Base-by-base conservation (phyloP, 2,797 vertebrate genomes). In the Dryobates pubescens region DNA sequence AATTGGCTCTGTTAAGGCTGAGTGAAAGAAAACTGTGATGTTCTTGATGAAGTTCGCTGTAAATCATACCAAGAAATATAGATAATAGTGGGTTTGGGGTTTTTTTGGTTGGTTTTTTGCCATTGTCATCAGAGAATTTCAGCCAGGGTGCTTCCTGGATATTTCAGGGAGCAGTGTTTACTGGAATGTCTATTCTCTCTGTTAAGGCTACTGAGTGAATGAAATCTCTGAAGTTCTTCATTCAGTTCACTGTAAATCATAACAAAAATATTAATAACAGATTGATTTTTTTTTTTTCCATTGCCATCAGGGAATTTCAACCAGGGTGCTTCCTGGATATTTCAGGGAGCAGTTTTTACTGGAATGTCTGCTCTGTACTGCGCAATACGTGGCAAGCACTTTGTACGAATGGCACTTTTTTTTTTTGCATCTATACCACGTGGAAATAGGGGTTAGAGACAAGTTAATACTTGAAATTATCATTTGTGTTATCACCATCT, bases 401-500 rank as follows among this genome's bases (percentile, higher is more conserved):
- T 85, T 4, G 2, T 51, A 17, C 41, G 32, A 86, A 67, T 43
- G 22, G 77, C 19, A 12, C 26, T 94, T 90, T 71, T 73, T 70
- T 70, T n/a, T n/a, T 91, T 71, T 74, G 64, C 67, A 68, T 64
- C 54, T 86, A 36, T 29, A 84, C 27, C n/a, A 29, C 26, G 64
- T 89, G 71, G 69, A 94, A 92, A 38, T 58, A 89, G 57, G 11
- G 17, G 51, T 82, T 81, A 70, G 51, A 82, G n/a, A 67, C 64
- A 59, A 93, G 71, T 85, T 77, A 86, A 80, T 78, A 81, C 65
- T 94, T 85, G 68, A 75, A 87, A 56, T 75, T 86, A 82, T 88
- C 74, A 57, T 79, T 85, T 74, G 8, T 89, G 49, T 89, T 94
- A 95, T 86, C 80, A 86, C 24, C 58, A 91, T 72, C 80, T 86